Evolutionary conservation across 2,797 vertebrate species (phyloP).

Genomic region (Monodelphis domestica): DNA sequence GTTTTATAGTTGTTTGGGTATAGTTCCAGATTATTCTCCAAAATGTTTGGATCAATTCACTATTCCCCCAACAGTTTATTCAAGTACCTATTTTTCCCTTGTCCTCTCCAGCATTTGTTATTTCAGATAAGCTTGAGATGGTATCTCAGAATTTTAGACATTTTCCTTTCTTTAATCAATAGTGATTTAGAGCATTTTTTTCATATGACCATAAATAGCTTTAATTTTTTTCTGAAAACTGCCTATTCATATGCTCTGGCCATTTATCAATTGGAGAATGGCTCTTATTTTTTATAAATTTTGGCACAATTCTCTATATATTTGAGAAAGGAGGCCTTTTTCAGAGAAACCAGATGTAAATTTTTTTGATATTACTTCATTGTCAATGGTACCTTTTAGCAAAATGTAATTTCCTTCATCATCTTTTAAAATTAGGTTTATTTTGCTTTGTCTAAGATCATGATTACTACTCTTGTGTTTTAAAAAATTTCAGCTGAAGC

Average conservation of each 20-base stretch:
- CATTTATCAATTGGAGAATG: background rate
- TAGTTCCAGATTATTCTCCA: background rate
- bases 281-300: background rate
- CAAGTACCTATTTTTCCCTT: background rate
- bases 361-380: background rate
- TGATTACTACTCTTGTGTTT: background rate
- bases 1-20: background rate
- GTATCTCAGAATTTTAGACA: background rate
- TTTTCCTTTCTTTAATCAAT: background rate
- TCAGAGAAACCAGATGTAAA: background rate
- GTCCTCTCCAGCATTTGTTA: background rate
- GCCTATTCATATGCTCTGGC: background rate
- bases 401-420: background rate
- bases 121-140: background rate
- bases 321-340: background rate
- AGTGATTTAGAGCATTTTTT: background rate
- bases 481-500: background rate
- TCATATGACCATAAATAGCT: background rate
- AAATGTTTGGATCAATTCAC: background rate
- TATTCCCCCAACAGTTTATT: background rate
- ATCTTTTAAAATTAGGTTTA: background rate
- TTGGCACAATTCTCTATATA: background rate
- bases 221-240: background rate
- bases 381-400: background rate
- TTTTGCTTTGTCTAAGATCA: background rate